Evolutionary conservation across 2,797 vertebrate genomes (phyloP).

Genomic region (Prunella strophiata): DNA sequence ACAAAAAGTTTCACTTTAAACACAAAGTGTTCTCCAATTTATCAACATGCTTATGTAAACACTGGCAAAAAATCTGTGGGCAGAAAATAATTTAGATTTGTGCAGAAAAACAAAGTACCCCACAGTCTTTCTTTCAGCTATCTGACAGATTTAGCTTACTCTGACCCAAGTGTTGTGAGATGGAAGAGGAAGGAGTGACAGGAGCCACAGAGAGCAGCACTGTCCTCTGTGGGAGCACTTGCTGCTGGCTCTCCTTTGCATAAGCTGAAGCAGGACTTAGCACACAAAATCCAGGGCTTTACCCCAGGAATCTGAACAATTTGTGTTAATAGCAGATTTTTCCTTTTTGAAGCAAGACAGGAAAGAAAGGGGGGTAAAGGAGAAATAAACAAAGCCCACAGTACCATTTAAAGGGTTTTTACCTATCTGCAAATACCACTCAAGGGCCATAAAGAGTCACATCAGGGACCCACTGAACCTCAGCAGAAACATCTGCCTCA

Average conservation of each 20-base stretch:
- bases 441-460: not conserved
- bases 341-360: not conserved
- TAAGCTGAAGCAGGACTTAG: not conserved
- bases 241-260: not conserved
- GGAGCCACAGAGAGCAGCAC: not conserved
- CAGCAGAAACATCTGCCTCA: not conserved
- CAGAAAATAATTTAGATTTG: not conserved
- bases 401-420: not conserved
- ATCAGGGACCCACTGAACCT: accelerated
- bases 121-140: not conserved
- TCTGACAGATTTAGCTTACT: not conserved
- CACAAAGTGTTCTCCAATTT: not conserved
- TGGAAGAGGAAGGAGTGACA: not conserved
- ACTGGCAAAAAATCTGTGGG: conserved; percentile 17
- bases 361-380: not conserved
- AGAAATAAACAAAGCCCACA: accelerated
- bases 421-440: not conserved
- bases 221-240: not conserved
- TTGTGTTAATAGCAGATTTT: not conserved
- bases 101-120: not conserved
- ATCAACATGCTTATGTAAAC: not conserved
- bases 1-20: not conserved
- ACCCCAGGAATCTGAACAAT: not conserved
- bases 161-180: not conserved
- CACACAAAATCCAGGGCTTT: conserved; percentile 16